Percentiles rank a stretch among this genome's conserved stretches.
Conservation (phyloP, 1,140 invertebrate species). For the Ganaspis sp. region DNA sequence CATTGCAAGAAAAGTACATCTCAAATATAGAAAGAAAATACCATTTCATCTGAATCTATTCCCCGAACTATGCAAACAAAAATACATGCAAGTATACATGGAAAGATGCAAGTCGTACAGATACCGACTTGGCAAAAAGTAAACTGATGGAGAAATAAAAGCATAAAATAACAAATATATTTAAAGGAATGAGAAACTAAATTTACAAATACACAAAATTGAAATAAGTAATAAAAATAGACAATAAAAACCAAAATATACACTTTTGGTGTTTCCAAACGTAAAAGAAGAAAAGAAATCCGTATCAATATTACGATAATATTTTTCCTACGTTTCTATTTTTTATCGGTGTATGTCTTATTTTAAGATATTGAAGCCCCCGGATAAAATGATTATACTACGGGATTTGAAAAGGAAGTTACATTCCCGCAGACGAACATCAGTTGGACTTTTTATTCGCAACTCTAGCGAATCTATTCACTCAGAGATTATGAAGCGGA, state of each 20-base stretch:
- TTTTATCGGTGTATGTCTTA: neutral
- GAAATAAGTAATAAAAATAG: too few species aligned
- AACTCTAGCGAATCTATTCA: slow-evolving; percentile 5
- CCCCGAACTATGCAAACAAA: neutral
- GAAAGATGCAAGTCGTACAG: too few species aligned
- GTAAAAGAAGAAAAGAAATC: too few species aligned
- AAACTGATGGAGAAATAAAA: too few species aligned
- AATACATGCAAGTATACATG: neutral
- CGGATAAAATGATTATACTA: neutral
- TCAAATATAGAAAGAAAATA: neutral
- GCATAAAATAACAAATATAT: neutral
- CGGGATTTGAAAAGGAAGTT: slow-evolving; percentile 1
- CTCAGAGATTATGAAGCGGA: slow-evolving; percentile 13
- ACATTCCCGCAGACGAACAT: slow-evolving; percentile 12
- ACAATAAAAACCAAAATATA: too few species aligned
- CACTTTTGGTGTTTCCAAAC: too few species aligned
- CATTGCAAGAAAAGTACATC: neutral
- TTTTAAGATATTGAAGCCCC: neutral
- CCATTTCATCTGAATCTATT: neutral
- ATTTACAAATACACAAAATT: too few species aligned
- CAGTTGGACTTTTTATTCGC: slow-evolving; percentile 7
- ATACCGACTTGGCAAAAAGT: too few species aligned
- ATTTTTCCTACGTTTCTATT: neutral
- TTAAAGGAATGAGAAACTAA: neutral
- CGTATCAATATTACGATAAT: neutral